Percentiles rank a stretch among this genome's conserved stretches.
These are phyloP conservation scores for Caranx melampygus DNA, from an alignment of 2,113 vertebrate species.

Conservation along the genomic window DNA sequence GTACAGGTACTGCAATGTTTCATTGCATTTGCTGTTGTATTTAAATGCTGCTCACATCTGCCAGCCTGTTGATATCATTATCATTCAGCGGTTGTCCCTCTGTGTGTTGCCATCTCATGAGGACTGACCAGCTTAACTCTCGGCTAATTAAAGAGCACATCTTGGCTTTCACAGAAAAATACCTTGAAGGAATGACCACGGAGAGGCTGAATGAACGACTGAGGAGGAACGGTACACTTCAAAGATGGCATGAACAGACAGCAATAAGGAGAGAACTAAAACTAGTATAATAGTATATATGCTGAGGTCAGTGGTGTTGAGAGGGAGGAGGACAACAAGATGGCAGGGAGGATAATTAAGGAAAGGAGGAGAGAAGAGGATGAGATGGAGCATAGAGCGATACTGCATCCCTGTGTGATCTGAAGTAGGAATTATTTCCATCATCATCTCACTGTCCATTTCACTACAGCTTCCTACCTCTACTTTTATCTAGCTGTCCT, in stretches of 20 bases:
- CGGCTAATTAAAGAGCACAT: constrained; percentile 41
- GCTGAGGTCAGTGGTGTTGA: background rate
- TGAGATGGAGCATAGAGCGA: constrained; percentile 26
- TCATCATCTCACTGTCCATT: constrained; percentile 59
- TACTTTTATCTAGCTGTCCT: background rate
- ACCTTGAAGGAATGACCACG: background rate
- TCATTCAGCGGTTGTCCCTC: constrained; percentile 13
- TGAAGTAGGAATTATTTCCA: constrained; percentile 70
- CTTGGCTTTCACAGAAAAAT: background rate
- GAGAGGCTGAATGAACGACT: background rate
- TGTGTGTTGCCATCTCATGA: background rate
- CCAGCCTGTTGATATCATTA: background rate
- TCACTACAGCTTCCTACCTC: constrained; percentile 29
- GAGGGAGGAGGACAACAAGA: constrained; percentile 28
- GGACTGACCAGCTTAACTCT: background rate
- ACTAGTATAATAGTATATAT: background rate
- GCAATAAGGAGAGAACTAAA: constrained; percentile 2
- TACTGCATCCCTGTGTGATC: constrained; percentile 48
- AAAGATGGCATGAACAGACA: constrained; percentile 27
- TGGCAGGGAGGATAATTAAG: constrained; percentile 18
- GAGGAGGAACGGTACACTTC: constrained; percentile 28
- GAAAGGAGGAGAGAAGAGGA: constrained; percentile 5
- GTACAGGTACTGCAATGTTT: background rate
- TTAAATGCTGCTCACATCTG: background rate
- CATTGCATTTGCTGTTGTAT: background rate